phyloP scores from a whole-genome alignment of 2,888 invertebrate genomes.

The Trissolcus japonicus region DNA sequence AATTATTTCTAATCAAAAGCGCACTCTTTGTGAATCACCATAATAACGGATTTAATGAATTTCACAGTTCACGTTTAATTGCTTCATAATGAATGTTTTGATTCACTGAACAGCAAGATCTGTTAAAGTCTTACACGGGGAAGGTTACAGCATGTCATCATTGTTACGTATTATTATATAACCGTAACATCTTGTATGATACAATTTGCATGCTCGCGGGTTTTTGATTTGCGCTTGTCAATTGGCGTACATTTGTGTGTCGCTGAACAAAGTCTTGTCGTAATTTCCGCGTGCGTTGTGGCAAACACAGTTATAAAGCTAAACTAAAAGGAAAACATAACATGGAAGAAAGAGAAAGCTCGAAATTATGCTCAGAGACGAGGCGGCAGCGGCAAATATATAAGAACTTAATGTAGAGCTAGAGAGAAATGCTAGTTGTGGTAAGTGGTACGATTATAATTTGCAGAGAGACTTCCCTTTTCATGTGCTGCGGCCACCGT shows the following conservation, averaged over 20 bases:
- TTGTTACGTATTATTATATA: too few relatives aligned
- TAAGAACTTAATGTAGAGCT: constrained; percentile 53
- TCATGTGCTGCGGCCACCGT: constrained; percentile 44
- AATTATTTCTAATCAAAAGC: too few relatives aligned
- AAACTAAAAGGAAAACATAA: constrained; percentile 28
- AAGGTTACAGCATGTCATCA: too few relatives aligned
- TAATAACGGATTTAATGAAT: too few relatives aligned
- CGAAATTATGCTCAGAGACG: neutral
- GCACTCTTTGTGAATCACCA: too few relatives aligned
- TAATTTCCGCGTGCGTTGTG: constrained; percentile 14
- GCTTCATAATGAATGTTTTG: too few relatives aligned
- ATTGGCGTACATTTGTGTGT: neutral
- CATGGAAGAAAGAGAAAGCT: constrained; percentile 18
- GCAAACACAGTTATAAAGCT: constrained; percentile 68
- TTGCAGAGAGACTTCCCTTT: constrained; percentile 61
- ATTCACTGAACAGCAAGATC: too few relatives aligned
- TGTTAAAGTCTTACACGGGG: too few relatives aligned
- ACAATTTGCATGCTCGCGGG: too few relatives aligned
- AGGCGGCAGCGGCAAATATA: constrained; percentile 35
- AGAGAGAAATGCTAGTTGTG: constrained; percentile 59
- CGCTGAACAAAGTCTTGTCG: constrained; percentile 31
- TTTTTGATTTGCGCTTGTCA: neutral
- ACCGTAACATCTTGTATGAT: too few relatives aligned
- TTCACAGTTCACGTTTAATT: too few relatives aligned
- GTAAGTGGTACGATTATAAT: constrained; percentile 72